Base-by-base conservation (phyloP, 2,888 invertebrate species). In the Leucophenga maculata region DNA sequence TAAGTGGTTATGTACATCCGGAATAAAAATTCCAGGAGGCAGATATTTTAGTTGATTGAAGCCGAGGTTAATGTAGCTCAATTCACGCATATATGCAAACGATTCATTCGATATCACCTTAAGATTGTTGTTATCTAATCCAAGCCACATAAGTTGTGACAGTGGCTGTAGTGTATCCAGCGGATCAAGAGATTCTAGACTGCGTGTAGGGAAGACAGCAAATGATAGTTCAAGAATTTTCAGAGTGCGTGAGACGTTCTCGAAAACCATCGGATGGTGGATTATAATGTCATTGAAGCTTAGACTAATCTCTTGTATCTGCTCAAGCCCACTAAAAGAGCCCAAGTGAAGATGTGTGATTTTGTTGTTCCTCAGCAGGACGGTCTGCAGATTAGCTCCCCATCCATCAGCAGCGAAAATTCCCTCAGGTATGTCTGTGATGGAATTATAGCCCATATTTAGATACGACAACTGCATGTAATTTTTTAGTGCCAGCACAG, bases 251-350 rank as follows among this genome's bases (percentile, higher is more conserved):
- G 93, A 93, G 71, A 96, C 90, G 79, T 94, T 94, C 70, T 91
- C 91, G 86, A 97, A 95, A 18, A 95, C 93, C 84, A 94, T 92
- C 31, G 93, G 92, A 85, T 95, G 94, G 77, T 97, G 92, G 83
- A 94, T 93, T 79, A 93, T 92, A 74, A 98, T 91, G 83, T 95
- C 94, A 88, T 98, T 98, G 89, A 97, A 96, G 86, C 97, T 97
- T 76, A 98, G 90, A 89, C 95, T 95, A 75, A 98, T 92, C 89
- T 97, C 97, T 83, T 94, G 94, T 77, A 98, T 91, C 77, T 94
- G 92, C 75, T 92, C 92, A 66, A 94, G 91, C 52, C 93, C 93
- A 71, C 91, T 91, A 87, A 96, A 94, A 76, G 94, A 92, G 81
- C 92, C 92, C 75, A 92, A 90, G 83, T 92, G 92, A 77, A 93